Evolutionary conservation across 1,140 invertebrate species (phyloP).

Genomic region (Ceratosolen fusciceps): DNA sequence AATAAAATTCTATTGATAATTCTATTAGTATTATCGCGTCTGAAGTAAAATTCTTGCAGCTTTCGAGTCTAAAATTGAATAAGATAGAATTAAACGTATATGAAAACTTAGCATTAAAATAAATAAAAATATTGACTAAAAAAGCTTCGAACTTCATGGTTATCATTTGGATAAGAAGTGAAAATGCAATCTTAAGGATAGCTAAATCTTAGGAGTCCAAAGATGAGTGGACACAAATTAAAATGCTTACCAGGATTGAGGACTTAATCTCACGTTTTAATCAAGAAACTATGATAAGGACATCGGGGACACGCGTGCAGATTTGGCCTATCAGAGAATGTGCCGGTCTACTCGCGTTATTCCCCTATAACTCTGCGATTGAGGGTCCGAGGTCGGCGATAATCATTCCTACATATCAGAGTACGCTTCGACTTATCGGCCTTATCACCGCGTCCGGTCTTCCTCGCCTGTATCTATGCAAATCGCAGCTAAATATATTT

Average conservation of each 20-base stretch:
- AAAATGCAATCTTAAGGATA: no score
- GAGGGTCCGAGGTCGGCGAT: conserved; percentile 48
- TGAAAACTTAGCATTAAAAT: no score
- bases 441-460: conserved; percentile 71
- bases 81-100: no score
- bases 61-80: no score
- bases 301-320: background rate
- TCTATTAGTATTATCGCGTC: no score
- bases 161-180: no score
- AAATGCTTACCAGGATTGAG: background rate
- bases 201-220: no score
- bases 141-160: no score
- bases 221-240: conserved; percentile 1
- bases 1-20: no score
- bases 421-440: conserved; percentile 69
- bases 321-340: background rate
- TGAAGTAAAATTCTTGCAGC: no score
- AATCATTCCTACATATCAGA: no score
- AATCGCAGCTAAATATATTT: conserved; percentile 73
- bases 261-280: conserved; percentile 5
- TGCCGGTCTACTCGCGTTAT: background rate
- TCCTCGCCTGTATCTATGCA: conserved; percentile 70
- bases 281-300: conserved; percentile 1
- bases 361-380: background rate
- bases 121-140: no score